Base-by-base conservation (phyloP, 2,888 invertebrate genomes). In the Oithona nana region DNA sequence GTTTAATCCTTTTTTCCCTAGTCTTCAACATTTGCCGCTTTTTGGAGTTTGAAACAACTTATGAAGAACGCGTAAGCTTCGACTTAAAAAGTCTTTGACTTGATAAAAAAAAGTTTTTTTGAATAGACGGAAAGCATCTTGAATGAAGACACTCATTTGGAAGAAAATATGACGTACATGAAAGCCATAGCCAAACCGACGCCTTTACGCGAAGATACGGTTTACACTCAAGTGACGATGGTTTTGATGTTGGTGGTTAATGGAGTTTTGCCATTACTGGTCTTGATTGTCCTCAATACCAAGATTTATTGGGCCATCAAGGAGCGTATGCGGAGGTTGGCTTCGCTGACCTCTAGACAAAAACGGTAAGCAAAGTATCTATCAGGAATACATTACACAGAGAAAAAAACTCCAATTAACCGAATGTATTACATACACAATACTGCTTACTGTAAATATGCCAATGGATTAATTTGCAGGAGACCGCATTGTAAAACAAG, bases 1-100 rank as follows among this genome's bases (percentile, higher is more conserved):
- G 54, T 2, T 11, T 54, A 16, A 26, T 54, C 26, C 2, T 54
- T 26, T 54, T 54, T 11, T 54, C 54, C 20, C 24, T 54, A 26
- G 54, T 26, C 26, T 24, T 54, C 54, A 54, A 54, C 24, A 54
- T 54, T 11, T 54, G 54, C 26, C 54, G 54, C 13, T 54, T 54
- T 26, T 26, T 54, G 54, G 54, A 54, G 54, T 54, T 54, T 54
- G 54, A 54, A 24, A 54, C 54, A 6, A 54, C 54, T 26, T 54
- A 54, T 26, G 54, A 54, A 54, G 16, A 54, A 24, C 50, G 50
- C 20, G 50, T 49, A 8, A 49, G 50, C 22, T 13, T 39, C 11
- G 11, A 22, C n/a, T n/a, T n/a, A n/a, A n/a, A n/a, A n/a, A n/a
- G n/a, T n/a, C n/a, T n/a, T 39, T 39, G 39, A 39, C 39, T 11